Base-by-base conservation (phyloP, 2,888 invertebrate species). In the Stenodema calcarata region DNA sequence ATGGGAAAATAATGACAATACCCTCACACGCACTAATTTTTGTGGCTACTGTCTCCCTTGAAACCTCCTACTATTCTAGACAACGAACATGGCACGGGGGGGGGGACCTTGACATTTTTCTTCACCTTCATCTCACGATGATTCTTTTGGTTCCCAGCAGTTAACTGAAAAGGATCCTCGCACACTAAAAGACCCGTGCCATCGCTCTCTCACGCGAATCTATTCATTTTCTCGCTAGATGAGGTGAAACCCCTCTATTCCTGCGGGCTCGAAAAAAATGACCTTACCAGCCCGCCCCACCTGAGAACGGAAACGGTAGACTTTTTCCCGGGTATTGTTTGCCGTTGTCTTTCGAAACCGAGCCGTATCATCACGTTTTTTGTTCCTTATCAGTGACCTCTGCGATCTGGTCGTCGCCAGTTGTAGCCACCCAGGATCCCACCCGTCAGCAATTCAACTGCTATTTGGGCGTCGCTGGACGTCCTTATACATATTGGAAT, bases 311-410 rank as follows among this genome's bases (percentile, higher is more conserved):
- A 78, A 44, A 78, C 78, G 44, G 78, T 12, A 1, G 41, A 35
- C 27, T 27, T 78, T 78, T n/a, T 78, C 78, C 78, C 41, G 42
- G 78, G 78, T 44, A 47, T 47, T 47, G 78, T 78, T 78, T 73
- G 35, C 73, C 73, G 28, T 73, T 73, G 73, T 73, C 44, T 44
- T 78, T 78, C 23, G 27, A 41, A 78, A 41, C 41, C 30, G 7
- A 18, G 69, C 69, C 69, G 23, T 7, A 69, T 69, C 27, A 7
- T 18, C 47, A 12, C 62, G 62, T 62, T 62, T 62, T 62, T n/a
- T n/a, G n/a, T n/a, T 23, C 62, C 62, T 62, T 18, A 62, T 62
- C 12, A 23, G 23, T 62, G 23, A 62, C 23, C 62, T 23, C 4
- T 9, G 18, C 23, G 23, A 62, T 27, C n/a, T n/a, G n/a, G 11